A percentile compares a stretch with the other conserved stretches of the same genome.
Evolutionary conservation across 2,113 vertebrate species (phyloP).

Genomic region (Anguilla japonica): DNA sequence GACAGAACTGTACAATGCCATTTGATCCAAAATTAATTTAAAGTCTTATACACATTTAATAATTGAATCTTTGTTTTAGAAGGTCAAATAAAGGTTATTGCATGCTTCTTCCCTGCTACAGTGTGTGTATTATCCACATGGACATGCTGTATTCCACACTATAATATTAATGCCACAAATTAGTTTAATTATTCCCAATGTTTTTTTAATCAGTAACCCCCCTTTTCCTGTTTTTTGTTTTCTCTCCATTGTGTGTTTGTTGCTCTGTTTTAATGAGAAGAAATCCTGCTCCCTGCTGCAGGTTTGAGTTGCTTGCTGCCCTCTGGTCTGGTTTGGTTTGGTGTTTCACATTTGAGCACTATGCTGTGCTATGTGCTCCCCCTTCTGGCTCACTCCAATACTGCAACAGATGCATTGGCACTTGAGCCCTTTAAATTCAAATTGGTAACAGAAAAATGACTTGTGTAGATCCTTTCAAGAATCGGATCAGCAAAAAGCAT

Average conservation of each 20-base stretch:
- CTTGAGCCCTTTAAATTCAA: not conserved
- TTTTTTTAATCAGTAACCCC: not conserved
- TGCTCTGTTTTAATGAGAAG: slow-evolving; percentile 3
- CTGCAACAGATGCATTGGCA: not conserved
- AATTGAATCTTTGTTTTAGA: no score
- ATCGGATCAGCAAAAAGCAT: no score
- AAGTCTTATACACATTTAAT: no score
- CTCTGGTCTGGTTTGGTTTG: slow-evolving; percentile 5
- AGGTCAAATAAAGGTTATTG: no score
- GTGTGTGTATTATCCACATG: no score
- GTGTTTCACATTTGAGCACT: not conserved
- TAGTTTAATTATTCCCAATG: no score
- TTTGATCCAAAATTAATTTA: no score
- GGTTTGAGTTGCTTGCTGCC: slow-evolving; percentile 12
- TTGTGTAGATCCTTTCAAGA: not conserved
- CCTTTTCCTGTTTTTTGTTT: not conserved
- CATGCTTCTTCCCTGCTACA: no score
- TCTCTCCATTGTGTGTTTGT: not conserved
- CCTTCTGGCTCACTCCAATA: not conserved
- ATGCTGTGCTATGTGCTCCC: not conserved
- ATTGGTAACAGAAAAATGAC: not conserved
- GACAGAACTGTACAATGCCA: no score
- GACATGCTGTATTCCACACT: no score
- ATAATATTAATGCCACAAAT: no score
- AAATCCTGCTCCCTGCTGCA: slow-evolving; percentile 15